Base-by-base conservation (phyloP, 2,888 invertebrate species). In the Tortrix viridana region DNA sequence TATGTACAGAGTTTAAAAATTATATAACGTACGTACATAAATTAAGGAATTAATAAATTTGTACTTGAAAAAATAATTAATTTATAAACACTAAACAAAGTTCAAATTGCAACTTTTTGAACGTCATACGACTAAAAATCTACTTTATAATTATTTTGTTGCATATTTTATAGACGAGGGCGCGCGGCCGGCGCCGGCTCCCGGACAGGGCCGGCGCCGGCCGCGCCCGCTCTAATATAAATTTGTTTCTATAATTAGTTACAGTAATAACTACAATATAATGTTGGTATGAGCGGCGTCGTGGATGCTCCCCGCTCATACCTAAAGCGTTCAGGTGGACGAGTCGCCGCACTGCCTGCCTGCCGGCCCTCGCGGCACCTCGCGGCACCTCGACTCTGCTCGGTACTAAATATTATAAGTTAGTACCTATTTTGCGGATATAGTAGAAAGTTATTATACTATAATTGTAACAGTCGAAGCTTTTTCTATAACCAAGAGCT, bases 261-360 rank as follows among this genome's bases (percentile, higher is more conserved):
- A 87, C 79, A 86, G 82, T 89, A 88, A 83, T 85, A 89, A 88
- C 89, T 91, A 91, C 89, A 87, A 86, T 89, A 88, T 91, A 89
- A 88, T 85, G 84, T 85, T 90, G 91, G 91, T 90, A 92, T 92
- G 91, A 91, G 89, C 89, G 91, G 91, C 84, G 80, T 84, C 84
- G 90, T 90, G 90, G 91, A 91, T 91, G 91, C 90, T 80, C 78
- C 85, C 91, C 91, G 83, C 91, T 85, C 91, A 92, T 91, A 91
- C 91, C 91, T 92, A 92, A 92, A 92, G 91, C 91, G 91, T 92
- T 89, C 85, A 89, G 87, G 88, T 88, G 86, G 74, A 81, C 88
- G 88, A 78, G 71, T 69, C 70, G 76, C 77, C 88, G 87, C 89
- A 82, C 83, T 81, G 86, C 78, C 87, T 79, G 82, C 80, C 76